Base-by-base conservation (phyloP, 1,140 invertebrate species). In the Lutraria rhynchaena region DNA sequence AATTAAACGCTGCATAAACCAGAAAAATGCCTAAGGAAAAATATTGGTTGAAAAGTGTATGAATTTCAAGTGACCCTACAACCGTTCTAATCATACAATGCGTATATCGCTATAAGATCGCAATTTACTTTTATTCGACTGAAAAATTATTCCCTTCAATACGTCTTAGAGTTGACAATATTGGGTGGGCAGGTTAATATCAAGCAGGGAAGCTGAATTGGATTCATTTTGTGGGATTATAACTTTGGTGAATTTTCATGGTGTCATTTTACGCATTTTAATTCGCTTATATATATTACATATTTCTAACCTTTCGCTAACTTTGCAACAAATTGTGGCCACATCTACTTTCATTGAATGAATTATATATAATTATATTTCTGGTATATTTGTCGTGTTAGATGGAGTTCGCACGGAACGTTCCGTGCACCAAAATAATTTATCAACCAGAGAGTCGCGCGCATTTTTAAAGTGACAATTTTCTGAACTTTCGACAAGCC, bases 11-110 rank as follows among this genome's bases (percentile, higher is more conserved):
- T 73, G 65, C 61, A 73, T 73, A 81, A 67, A 81, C 67, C 49
- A 57, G 35, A 53, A 81, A 51, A 41, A 33, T 24, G 51, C 69
- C 55, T 17, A 41, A 57, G 69, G 69, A 49, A 29, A 33, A 33
- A 22, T 27, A 22, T 31, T 22, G 49, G 63, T 35, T 46, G 46
- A 35, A 60, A 70, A 55, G 22, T 80, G 41, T 65, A 71, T 81
- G 27, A 61, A 71, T 81, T 81, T 73, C 78, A 73, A 81, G 67
- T 81, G 78, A 71, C 78, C 78, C 67, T 69, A 19, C 24, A 80
- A 65, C 24, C 58, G 69, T 33, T 31, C 65, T 69, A 70, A 58
- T 74, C 71, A 74, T 33, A 29, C 49, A 2, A 41, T 71, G 53
- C 31, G 35, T 37, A 44, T 57, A 46, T 74, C 1, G 37, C 53